These are phyloP conservation scores for Paratilapia polleni DNA, from an alignment of 2,113 vertebrate species.

Conservation along the genomic window DNA sequence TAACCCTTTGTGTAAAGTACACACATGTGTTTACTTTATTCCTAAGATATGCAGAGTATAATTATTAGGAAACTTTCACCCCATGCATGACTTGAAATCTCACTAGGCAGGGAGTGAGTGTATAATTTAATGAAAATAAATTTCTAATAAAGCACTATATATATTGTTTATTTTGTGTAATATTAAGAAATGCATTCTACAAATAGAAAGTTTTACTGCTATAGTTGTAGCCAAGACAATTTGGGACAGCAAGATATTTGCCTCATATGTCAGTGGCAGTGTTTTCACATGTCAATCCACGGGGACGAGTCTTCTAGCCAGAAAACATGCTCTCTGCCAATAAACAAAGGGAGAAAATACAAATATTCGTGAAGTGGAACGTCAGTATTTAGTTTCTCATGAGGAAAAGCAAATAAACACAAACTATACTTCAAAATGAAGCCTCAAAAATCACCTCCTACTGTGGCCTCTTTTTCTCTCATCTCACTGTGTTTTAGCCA, in stretches of 20 bases:
- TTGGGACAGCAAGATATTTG: slow-evolving; percentile 34
- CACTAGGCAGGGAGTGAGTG: not conserved
- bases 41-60: not conserved
- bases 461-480: not conserved
- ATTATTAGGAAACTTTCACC: not conserved
- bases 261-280: slow-evolving; percentile 42
- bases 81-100: not conserved
- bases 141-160: not conserved
- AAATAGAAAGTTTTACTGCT: not conserved
- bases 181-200: not conserved
- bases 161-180: not conserved
- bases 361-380: slow-evolving; percentile 33
- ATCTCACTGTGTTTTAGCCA: not conserved
- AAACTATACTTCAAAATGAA: not conserved
- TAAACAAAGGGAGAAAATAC: slow-evolving; percentile 26
- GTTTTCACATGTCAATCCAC: slow-evolving; percentile 52
- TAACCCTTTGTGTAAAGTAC: not conserved
- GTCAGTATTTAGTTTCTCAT: slow-evolving; percentile 18
- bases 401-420: slow-evolving; percentile 24
- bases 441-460: not conserved
- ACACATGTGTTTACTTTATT: not conserved
- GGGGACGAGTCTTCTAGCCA: slow-evolving; percentile 1
- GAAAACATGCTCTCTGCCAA: slow-evolving; percentile 20
- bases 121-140: not conserved
- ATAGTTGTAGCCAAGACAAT: not conserved